These are phyloP conservation scores for Crocuta crocuta DNA, from an alignment of 2,113 vertebrate genomes.

Conservation along the genomic window DNA sequence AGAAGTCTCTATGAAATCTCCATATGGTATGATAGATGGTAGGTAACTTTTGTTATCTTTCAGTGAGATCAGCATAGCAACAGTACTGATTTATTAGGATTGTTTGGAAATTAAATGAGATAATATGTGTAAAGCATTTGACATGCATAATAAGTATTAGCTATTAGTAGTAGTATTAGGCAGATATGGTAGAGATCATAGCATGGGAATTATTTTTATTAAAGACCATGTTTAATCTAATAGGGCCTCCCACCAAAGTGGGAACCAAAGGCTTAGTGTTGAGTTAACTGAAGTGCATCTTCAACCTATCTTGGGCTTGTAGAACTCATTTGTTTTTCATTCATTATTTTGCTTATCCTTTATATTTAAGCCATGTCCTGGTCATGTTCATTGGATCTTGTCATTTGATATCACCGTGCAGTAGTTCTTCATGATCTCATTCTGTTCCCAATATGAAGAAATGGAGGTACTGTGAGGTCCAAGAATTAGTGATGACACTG, in stretches of 20 bases:
- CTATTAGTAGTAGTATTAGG: neutral
- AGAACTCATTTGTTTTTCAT: neutral
- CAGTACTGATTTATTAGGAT: neutral
- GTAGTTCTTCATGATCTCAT: neutral
- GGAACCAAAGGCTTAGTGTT: neutral
- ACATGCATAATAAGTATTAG: neutral
- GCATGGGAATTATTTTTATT: neutral
- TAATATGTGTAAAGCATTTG: neutral
- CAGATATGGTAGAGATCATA: neutral
- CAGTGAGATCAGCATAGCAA: neutral
- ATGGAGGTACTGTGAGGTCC: neutral
- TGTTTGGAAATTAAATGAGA: conserved; percentile 45
- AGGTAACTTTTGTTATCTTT: conserved; percentile 31
- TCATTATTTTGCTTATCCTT: conserved; percentile 30
- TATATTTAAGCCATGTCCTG: neutral
- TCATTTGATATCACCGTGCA: neutral
- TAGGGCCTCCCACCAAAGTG: neutral
- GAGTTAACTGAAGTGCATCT: neutral
- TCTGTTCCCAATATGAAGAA: neutral
- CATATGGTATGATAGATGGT: neutral
- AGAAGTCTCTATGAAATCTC: neutral
- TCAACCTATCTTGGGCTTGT: neutral
- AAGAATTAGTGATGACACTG: neutral
- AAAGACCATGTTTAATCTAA: neutral
- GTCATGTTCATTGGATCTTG: neutral